phyloP scores from a whole-genome alignment of 2,797 vertebrate genomes.

The Sphenodon punctatus region DNA sequence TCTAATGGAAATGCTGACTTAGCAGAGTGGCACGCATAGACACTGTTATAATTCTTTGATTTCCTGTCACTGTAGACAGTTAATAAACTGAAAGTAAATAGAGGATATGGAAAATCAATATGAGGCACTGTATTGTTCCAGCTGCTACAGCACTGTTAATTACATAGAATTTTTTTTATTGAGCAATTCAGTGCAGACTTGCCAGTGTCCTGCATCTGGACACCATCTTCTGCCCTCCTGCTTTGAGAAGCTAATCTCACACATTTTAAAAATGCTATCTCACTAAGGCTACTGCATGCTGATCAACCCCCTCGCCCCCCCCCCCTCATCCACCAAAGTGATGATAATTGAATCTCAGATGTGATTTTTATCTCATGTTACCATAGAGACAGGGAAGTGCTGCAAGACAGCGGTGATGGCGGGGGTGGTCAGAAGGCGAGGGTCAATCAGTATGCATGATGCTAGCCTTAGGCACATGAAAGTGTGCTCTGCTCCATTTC shows the following conservation, averaged over 20 bases:
- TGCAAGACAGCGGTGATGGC: fast-evolving
- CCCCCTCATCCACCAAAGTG: slow-evolving; percentile 1
- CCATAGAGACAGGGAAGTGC: slow-evolving; percentile 33
- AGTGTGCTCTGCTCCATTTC: slow-evolving; percentile 11
- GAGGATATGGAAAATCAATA: slow-evolving; percentile 65
- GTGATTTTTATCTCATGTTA: background rate
- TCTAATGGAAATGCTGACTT: slow-evolving; percentile 66
- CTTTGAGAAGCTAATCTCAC: slow-evolving; percentile 9
- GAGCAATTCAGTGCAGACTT: background rate
- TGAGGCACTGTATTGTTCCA: slow-evolving; percentile 15
- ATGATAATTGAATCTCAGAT: background rate
- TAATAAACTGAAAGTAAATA: slow-evolving; percentile 63
- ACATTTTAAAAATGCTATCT: background rate
- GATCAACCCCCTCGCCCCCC: slow-evolving; percentile 29
- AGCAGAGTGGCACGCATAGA: slow-evolving; percentile 19
- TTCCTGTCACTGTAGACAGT: slow-evolving; percentile 61
- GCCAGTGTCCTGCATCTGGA: slow-evolving; percentile 41
- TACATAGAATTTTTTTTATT: slow-evolving; percentile 36
- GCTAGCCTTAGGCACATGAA: slow-evolving; percentile 24
- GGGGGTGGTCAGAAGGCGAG: background rate
- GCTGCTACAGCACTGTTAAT: slow-evolving; percentile 52
- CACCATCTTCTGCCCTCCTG: background rate
- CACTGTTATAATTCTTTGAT: slow-evolving; percentile 57
- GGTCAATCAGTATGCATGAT: background rate
- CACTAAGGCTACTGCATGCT: background rate